These are phyloP conservation scores for Paramuricea clavata DNA, from an alignment of 92 coral and sea anemone species.

Conservation along the genomic window DNA sequence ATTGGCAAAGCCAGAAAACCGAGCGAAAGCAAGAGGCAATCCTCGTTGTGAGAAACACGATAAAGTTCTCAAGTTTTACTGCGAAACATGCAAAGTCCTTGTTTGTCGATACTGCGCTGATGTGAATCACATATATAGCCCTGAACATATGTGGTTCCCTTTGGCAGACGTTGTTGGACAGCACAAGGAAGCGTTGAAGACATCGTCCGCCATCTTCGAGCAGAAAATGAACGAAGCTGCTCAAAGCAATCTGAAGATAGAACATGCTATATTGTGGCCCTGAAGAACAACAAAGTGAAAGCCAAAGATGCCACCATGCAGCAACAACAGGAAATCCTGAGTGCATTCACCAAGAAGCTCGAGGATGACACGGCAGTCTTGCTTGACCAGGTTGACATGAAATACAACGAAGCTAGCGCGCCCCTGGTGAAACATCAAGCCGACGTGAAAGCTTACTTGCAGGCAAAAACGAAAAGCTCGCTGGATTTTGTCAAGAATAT, in stretches of 20 bases:
- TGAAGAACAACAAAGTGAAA: conserved; percentile 7
- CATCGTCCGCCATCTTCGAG: conserved; percentile 2
- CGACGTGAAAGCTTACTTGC: neutral
- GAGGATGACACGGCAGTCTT: neutral
- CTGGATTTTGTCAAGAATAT: neutral
- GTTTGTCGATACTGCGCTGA: conserved; percentile 6
- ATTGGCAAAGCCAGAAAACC: conserved; percentile 14
- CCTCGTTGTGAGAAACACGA: conserved; percentile 11
- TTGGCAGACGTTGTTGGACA: neutral
- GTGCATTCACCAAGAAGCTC: conserved; percentile 10
- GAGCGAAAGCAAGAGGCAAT: conserved; percentile 3
- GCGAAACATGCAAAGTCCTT: conserved; percentile 11
- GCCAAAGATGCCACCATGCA: conserved; percentile 11
- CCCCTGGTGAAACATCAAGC: neutral
- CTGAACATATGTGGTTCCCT: neutral
- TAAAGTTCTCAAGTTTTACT: conserved; percentile 5
- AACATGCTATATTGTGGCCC: neutral
- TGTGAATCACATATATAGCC: neutral
- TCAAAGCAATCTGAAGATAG: neutral
- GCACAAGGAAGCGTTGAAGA: conserved; percentile 12
- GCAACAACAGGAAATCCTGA: conserved; percentile 9
- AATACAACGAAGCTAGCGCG: conserved; percentile 11
- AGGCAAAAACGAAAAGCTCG: conserved; percentile 6
- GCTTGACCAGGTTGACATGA: conserved; percentile 39
- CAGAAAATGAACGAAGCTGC: neutral